phyloP scores from a whole-genome alignment of 2,797 vertebrate genomes.

The Galaxias olidus region DNA sequence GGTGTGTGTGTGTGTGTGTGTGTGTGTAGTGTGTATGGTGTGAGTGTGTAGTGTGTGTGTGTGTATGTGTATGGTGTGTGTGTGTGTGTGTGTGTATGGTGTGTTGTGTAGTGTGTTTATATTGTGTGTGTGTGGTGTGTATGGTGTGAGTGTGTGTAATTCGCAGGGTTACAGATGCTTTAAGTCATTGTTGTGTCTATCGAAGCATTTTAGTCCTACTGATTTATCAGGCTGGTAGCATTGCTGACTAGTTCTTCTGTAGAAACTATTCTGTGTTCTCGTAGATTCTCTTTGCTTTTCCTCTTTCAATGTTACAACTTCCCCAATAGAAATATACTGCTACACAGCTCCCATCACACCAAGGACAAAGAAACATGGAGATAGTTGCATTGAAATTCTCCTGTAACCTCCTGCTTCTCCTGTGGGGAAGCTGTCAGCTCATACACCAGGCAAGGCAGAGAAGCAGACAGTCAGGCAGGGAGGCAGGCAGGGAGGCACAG shows the following conservation, averaged over 20 bases:
- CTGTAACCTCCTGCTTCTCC: not conserved
- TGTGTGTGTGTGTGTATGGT: not conserved
- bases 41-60: no score
- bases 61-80: constrained; percentile 12
- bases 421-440: not conserved
- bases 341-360: not conserved
- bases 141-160: not conserved
- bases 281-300: no score
- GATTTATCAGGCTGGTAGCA: no score
- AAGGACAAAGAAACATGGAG: not conserved
- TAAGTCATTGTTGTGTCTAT: no score
- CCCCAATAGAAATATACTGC: no score
- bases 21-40: not conserved
- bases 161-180: no score
- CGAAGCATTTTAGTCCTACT: no score
- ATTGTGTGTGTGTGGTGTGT: no score
- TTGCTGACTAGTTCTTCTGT: no score
- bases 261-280: no score
- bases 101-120: not conserved
- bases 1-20: not conserved
- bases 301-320: no score
- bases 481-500: no score
- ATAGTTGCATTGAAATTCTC: not conserved
- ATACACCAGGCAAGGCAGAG: not conserved
- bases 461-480: not conserved